Percentiles rank a stretch among this genome's conserved stretches.
phyloP scores from a whole-genome alignment of 2,888 invertebrate genomes.

The Tachystola acroxantha region DNA sequence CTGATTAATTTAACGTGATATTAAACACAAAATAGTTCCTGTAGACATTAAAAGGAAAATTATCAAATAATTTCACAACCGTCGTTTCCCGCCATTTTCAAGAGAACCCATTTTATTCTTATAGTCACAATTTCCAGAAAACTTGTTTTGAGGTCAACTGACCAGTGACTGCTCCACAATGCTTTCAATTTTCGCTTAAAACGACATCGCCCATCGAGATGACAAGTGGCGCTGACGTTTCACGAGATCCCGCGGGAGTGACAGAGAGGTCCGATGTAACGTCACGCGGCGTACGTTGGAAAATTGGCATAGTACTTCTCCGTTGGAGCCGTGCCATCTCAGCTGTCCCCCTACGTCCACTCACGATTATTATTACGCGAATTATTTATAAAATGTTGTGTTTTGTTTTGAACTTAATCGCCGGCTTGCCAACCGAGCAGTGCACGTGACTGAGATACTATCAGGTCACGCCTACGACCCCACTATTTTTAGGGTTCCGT shows the following conservation, averaged over 20 bases:
- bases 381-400: conserved; percentile 64
- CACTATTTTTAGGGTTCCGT: too few species aligned
- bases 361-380: conserved; percentile 42
- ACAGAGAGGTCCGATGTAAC: conserved; percentile 17
- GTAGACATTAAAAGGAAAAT: too few species aligned
- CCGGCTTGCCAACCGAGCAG: conserved; percentile 22
- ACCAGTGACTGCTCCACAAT: too few species aligned
- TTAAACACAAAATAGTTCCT: too few species aligned
- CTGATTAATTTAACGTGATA: too few species aligned
- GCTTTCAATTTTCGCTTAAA: not conserved
- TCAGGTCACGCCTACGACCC: conserved; percentile 9
- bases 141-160: too few species aligned
- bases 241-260: not conserved
- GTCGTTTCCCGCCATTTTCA: too few species aligned
- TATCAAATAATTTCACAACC: too few species aligned
- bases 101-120: too few species aligned
- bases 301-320: conserved; percentile 38
- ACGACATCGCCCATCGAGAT: not conserved
- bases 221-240: conserved; percentile 8
- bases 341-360: conserved; percentile 57
- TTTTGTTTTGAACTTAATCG: conserved; percentile 67
- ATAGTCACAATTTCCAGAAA: too few species aligned
- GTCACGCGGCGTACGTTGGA: conserved; percentile 25
- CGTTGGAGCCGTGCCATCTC: conserved; percentile 59
- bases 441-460: conserved; percentile 42